Percentiles rank a stretch among this genome's conserved stretches.
These are phyloP conservation scores for Trematomus loennbergii DNA, from an alignment of 2,113 vertebrate species.

Conservation along the genomic window DNA sequence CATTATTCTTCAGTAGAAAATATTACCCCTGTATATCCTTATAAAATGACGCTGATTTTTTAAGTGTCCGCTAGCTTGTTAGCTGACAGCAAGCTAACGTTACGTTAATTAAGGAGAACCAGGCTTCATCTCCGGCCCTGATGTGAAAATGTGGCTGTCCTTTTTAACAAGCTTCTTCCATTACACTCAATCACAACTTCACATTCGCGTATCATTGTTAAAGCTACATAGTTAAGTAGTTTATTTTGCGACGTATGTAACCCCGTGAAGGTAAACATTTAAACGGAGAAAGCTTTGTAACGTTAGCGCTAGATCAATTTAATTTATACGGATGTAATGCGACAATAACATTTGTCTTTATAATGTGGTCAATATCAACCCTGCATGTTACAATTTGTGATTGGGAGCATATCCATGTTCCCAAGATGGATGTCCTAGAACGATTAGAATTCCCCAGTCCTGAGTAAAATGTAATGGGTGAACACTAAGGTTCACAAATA, in stretches of 20 bases:
- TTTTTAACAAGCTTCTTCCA: rapidly evolving
- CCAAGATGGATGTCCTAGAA: too few relatives aligned
- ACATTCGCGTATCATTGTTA: neutral
- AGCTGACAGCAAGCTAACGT: neutral
- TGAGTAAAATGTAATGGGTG: too few relatives aligned
- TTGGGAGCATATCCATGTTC: too few relatives aligned
- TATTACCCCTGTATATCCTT: rapidly evolving
- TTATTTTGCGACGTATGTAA: neutral
- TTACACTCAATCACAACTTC: neutral
- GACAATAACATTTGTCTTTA: too few relatives aligned
- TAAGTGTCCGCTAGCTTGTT: neutral
- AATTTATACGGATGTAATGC: neutral
- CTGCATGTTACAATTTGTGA: too few relatives aligned
- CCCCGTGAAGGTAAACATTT: too few relatives aligned
- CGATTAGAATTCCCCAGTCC: too few relatives aligned
- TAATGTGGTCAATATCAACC: too few relatives aligned
- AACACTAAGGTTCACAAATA: neutral
- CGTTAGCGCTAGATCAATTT: neutral
- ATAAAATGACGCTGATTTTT: rapidly evolving
- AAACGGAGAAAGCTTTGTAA: too few relatives aligned
- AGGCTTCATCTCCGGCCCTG: constrained; percentile 60
- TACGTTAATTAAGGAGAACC: neutral
- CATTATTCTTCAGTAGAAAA: neutral
- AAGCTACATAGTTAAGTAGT: rapidly evolving
- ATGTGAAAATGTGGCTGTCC: too few relatives aligned